Base-by-base conservation (phyloP, 2,888 invertebrate genomes). In the Chydorus sphaericus region DNA sequence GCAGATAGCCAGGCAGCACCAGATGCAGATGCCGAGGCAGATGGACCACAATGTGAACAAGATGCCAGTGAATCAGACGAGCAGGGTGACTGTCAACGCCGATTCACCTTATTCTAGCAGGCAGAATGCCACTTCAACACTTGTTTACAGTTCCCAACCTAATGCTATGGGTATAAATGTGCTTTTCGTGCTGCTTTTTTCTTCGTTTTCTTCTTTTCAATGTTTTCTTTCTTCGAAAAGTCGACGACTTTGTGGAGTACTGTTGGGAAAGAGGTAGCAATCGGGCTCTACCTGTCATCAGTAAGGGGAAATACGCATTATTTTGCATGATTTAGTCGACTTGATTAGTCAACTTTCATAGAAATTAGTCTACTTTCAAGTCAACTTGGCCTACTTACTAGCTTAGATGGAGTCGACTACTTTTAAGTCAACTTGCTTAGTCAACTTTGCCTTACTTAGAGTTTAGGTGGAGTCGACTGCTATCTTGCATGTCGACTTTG, bases 21-120 rank as follows among this genome's bases (percentile, higher is more conserved):
- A 61, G 11, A 63, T 61, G 30, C 65, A 64, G 50, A 60, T 61
- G 31, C 62, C 58, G 38, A 28, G 30, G 10, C 52, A n/a, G n/a
- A 39, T 39, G 39, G 39, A 23, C 7, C 36, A 10, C 36, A 33
- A n/a, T n/a, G n/a, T n/a, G n/a, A n/a, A n/a, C n/a, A n/a, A n/a
- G n/a, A n/a, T n/a, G n/a, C n/a, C n/a, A n/a, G n/a, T n/a, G n/a
- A n/a, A n/a, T n/a, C n/a, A n/a, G n/a, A n/a, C 11, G 8, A 30
- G 52, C 16, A 39, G 20, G 8, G 10, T 14, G 29, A 11, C 52
- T 16, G 20, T 37, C 52, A 52, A n/a, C 5, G 11, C 31, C 6
- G 57, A 57, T 26, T 54, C 54, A n/a, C 54, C 57, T 11, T 58
- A 58, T 26, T 58, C 52, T 11, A 38, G 52, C 14, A 51, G 58